phyloP scores from a whole-genome alignment of 1,140 invertebrate genomes.

The Ceratina japonica region DNA sequence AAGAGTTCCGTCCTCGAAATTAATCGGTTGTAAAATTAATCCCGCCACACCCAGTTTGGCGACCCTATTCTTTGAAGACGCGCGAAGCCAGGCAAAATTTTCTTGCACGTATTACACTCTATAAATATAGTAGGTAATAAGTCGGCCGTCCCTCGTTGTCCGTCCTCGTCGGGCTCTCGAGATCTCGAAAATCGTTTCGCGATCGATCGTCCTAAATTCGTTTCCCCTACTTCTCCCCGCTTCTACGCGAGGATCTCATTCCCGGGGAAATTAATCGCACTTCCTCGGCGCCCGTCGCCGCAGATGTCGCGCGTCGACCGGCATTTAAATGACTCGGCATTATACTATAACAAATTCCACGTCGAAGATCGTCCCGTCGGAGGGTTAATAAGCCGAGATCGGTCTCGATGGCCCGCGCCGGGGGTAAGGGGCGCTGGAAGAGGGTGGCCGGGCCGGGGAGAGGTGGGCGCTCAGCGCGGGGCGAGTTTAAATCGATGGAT shows the following conservation, averaged over 20 bases:
- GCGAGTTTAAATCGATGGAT: conserved; percentile 59
- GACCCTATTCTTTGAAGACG: conserved; percentile 41
- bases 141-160: neutral
- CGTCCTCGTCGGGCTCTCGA: neutral
- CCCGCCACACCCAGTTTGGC: conserved; percentile 68
- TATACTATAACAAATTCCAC: conserved; percentile 54
- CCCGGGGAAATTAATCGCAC: neutral
- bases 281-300: neutral
- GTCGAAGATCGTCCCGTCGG: conserved; percentile 1
- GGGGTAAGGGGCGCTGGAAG: neutral
- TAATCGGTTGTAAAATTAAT: conserved; percentile 67
- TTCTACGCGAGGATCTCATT: neutral
- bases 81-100: neutral
- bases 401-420: neutral
- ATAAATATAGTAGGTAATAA: neutral
- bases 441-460: neutral
- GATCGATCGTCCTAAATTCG: conserved; percentile 2
- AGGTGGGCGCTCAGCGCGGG: conserved; percentile 14
- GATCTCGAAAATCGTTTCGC: neutral
- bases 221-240: neutral
- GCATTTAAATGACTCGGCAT: conserved; percentile 66
- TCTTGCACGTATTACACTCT: neutral
- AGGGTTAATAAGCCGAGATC: conserved; percentile 35
- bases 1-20: conserved; percentile 37
- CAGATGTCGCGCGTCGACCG: conserved; percentile 22